Evolutionary conservation across 2,888 invertebrate genomes (phyloP).

Genomic region (Xanthorhoe designata): DNA sequence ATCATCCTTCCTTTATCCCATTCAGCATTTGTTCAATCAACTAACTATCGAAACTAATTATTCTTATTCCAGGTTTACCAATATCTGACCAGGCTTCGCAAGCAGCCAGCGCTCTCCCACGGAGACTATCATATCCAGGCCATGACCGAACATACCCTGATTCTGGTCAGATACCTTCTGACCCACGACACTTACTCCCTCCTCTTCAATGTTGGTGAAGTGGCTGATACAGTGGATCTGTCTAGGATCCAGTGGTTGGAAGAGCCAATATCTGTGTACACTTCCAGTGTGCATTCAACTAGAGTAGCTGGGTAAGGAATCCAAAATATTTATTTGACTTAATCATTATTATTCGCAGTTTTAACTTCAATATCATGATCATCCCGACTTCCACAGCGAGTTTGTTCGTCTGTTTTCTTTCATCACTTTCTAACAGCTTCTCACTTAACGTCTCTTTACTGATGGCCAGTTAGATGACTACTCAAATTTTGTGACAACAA

Average conservation of each 20-base stretch:
- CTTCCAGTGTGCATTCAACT: slow-evolving; percentile 64
- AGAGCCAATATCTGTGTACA: slow-evolving; percentile 57
- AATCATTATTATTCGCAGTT: too few species aligned
- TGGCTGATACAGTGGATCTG: slow-evolving; percentile 69
- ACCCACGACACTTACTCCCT: slow-evolving; percentile 67
- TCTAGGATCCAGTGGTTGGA: slow-evolving; percentile 48
- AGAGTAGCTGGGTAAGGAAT: slow-evolving; percentile 60
- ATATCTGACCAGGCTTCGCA: slow-evolving; percentile 78
- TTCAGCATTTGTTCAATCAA: too few species aligned
- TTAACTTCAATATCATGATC: too few species aligned
- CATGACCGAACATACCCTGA: slow-evolving; percentile 56
- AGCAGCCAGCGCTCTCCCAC: slow-evolving; percentile 67
- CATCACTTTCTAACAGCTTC: too few species aligned
- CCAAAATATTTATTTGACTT: neutral
- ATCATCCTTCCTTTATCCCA: too few species aligned
- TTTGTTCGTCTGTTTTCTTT: too few species aligned
- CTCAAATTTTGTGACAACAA: too few species aligned
- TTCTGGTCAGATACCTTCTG: slow-evolving; percentile 58
- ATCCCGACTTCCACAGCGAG: neutral
- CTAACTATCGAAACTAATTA: too few species aligned
- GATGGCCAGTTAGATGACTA: too few species aligned
- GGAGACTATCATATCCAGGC: slow-evolving; percentile 67
- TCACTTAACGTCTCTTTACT: too few species aligned
- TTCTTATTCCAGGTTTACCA: slow-evolving; percentile 83
- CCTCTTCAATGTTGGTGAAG: slow-evolving; percentile 82